Conservation (phyloP, 2,113 vertebrate genomes). For the Podilymbus podiceps region DNA sequence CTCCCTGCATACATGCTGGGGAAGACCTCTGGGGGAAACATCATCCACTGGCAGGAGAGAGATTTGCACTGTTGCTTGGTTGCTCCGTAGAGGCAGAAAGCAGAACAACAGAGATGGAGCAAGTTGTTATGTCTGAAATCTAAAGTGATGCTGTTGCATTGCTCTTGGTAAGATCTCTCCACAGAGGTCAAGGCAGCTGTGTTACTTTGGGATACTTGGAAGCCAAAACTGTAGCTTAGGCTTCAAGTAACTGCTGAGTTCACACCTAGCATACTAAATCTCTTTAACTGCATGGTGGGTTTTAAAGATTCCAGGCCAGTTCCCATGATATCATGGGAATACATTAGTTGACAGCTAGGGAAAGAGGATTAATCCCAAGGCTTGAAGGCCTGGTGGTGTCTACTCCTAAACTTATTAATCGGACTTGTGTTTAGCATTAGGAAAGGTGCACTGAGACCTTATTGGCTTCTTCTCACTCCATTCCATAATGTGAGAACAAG, state of each 20-base stretch:
- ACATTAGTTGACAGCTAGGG: not conserved
- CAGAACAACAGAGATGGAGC: not conserved
- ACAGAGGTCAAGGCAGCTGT: not conserved
- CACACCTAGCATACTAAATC: not conserved
- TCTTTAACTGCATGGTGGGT: not conserved
- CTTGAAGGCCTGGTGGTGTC: not conserved
- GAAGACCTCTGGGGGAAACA: not conserved
- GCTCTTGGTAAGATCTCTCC: not conserved
- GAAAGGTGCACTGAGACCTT: not conserved
- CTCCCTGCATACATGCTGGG: rapidly evolving
- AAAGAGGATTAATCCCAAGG: slow-evolving; percentile 2
- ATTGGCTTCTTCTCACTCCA: not conserved
- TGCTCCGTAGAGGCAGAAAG: not conserved
- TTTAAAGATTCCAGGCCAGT: not conserved
- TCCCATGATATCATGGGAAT: not conserved
- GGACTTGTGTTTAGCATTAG: not conserved
- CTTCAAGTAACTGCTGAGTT: not conserved
- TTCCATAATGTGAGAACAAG: slow-evolving; percentile 3
- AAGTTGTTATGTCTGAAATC: not conserved
- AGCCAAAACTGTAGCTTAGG: not conserved
- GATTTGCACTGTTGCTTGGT: not conserved
- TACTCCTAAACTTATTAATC: not conserved
- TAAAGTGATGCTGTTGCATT: not conserved
- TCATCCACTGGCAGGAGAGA: not conserved
- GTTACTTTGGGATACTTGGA: not conserved